Conservation (phyloP, 2,797 vertebrate genomes). For the Alfaro cultratus region DNA sequence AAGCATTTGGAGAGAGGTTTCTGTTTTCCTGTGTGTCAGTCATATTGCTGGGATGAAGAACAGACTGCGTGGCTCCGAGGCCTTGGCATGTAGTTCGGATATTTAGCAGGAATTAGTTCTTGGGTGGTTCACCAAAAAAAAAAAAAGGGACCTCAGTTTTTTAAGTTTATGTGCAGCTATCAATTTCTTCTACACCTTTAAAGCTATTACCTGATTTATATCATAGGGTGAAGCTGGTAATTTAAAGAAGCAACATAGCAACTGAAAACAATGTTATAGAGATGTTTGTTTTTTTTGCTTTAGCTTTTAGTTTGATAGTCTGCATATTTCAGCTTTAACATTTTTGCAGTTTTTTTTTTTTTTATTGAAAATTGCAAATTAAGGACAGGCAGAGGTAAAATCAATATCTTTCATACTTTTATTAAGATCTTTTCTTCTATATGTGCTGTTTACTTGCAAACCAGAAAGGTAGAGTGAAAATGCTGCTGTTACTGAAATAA, state of each 20-base stretch:
- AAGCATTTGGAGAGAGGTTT: constrained; percentile 34
- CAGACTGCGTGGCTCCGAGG: constrained; percentile 48
- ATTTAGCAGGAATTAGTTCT: constrained; percentile 43
- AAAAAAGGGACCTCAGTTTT: constrained; percentile 36
- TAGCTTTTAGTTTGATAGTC: constrained; percentile 27
- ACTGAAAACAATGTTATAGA: constrained; percentile 16
- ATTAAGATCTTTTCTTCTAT: constrained; percentile 15
- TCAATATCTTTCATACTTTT: background rate
- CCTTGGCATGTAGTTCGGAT: constrained; percentile 50
- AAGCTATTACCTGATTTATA: constrained; percentile 32
- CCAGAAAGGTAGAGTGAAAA: constrained; percentile 4
- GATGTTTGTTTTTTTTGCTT: constrained; percentile 21
- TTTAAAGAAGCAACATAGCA: constrained; percentile 10
- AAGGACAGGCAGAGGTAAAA: constrained; percentile 18
- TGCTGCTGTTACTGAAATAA: constrained; percentile 17
- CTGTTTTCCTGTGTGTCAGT: constrained; percentile 54
- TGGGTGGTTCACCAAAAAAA: constrained; percentile 44
- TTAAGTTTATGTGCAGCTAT: constrained; percentile 63
- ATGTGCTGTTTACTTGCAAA: constrained; percentile 44
- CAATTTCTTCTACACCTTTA: constrained; percentile 38
- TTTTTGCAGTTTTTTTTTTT: constrained; percentile 3
- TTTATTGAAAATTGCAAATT: constrained; percentile 3
- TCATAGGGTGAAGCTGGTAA: constrained; percentile 32
- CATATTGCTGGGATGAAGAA: constrained; percentile 40
- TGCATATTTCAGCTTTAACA: constrained; percentile 18